Evolutionary conservation across 2,888 invertebrate species (phyloP), one percentile per base, ranked within the genome.

Genomic region (Merodon equestris): DNA sequence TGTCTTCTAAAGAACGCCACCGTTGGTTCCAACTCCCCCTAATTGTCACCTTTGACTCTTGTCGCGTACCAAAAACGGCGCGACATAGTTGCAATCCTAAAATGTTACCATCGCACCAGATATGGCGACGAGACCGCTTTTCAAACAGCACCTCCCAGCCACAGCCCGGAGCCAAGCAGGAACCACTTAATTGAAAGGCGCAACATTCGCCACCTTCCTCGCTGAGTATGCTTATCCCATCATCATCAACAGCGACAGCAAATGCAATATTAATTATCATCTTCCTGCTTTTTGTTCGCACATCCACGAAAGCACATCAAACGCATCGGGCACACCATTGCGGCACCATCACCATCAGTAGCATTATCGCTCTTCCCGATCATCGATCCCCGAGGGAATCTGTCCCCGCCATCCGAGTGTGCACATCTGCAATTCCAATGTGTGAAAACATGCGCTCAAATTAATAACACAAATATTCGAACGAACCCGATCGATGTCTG

Each of bases 401-500:
- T 27, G 50, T 27, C 27, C n/a, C 64, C 48, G 56, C 50, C 40
- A 54, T 40, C 18, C 48, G 14, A 14, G 18, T 38, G 63, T 14
- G 19, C 72, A 40, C 68, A 79, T 68, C 60, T 54, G 72, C 74
- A 74, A 73, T 68, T 74, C 74, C 60, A 54, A 75, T 74, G 81
- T 81, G 81, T 70, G 74, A 81, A 81, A 81, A 81, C 81, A 81
- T 81, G 74, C 70, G 70, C 81, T 81, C 74, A 66, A 81, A 81
- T 81, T 81, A 81, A 81, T 81, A 75, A 70, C 70, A 73, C 73
- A 79, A 79, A 79, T 79, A 79, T 79, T 73, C n/a, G n/a, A n/a
- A n/a, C n/a, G n/a, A n/a, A n/a, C 58, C 63, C 53, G 53, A n/a
- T 9, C 63, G 45, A 36, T 34, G 61, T 27, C 27, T 27, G 27